These are phyloP conservation scores for Nannoperca obscura DNA, from an alignment of 2,797 vertebrate species.

Conservation along the genomic window DNA sequence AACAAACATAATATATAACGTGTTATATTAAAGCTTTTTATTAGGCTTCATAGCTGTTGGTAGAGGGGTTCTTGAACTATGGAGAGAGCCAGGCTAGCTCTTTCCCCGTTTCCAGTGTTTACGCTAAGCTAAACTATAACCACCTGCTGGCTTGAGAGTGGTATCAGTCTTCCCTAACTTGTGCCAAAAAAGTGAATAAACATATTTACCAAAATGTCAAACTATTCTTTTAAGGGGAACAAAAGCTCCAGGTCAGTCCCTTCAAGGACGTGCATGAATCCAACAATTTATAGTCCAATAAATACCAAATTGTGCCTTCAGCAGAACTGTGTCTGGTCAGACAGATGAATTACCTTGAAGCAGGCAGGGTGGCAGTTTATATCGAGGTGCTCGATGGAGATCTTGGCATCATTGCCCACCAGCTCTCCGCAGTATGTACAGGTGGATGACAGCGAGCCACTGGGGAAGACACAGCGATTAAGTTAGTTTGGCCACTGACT, in stretches of 20 bases:
- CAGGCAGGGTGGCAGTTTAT: conserved; percentile 94
- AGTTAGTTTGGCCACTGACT: conserved; percentile 38
- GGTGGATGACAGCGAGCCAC: conserved; percentile 56
- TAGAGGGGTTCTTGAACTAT: background rate
- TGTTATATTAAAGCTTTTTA: background rate
- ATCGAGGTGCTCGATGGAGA: conserved; percentile 93
- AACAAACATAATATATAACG: no score
- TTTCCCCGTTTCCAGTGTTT: background rate
- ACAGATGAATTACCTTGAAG: conserved; percentile 89
- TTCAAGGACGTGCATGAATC: conserved; percentile 9
- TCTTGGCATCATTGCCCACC: conserved; percentile 91
- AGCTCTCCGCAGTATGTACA: conserved; percentile 91
- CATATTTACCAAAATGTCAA: conserved; percentile 8
- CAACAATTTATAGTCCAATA: conserved; percentile 1
- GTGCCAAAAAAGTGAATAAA: conserved; percentile 3
- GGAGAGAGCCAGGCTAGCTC: background rate
- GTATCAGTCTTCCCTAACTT: background rate
- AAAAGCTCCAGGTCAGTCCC: background rate
- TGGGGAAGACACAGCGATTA: conserved; percentile 41
- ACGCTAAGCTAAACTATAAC: no score
- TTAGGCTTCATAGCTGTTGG: background rate
- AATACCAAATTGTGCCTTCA: background rate
- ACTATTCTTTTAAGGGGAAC: background rate
- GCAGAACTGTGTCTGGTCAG: conserved; percentile 14
- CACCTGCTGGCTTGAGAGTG: background rate